Evolutionary conservation across 2,797 vertebrate genomes (phyloP).

Genomic region (Tauraco hartlaubi): DNA sequence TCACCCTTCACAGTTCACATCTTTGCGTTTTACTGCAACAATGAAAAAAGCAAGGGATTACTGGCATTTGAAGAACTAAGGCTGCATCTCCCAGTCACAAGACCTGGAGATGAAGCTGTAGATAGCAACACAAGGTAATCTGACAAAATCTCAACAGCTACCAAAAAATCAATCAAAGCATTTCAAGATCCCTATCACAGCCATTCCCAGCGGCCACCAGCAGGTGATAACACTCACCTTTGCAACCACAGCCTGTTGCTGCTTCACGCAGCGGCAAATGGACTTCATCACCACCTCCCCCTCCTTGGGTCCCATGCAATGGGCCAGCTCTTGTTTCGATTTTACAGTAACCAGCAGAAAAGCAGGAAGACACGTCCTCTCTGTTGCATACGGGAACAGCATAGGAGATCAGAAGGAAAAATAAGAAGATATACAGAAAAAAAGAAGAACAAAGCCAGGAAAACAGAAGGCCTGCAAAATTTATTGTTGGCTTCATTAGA

Average conservation of each 20-base stretch:
- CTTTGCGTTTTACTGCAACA: not conserved
- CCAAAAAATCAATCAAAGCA: not conserved
- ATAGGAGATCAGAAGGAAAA: not conserved
- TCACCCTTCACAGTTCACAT: not conserved
- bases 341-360: not conserved
- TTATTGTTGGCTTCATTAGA: not conserved
- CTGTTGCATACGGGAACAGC: not conserved
- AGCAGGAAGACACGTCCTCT: not conserved
- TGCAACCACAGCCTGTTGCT: not conserved
- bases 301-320: rapidly evolving
- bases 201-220: not conserved
- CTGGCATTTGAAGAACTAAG: not conserved
- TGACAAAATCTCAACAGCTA: not conserved
- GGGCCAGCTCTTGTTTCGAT: not conserved
- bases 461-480: not conserved
- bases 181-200: not conserved
- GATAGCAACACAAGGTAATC: not conserved
- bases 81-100: not conserved
- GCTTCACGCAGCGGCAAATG: rapidly evolving
- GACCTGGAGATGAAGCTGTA: not conserved
- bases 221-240: not conserved
- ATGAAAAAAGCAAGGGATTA: not conserved
- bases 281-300: not conserved
- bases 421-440: not conserved
- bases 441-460: not conserved